A percentile compares a stretch with the other conserved stretches of the same genome.
Evolutionary conservation across 2,888 invertebrate species (phyloP).

Genomic region (Octodonta nipae): DNA sequence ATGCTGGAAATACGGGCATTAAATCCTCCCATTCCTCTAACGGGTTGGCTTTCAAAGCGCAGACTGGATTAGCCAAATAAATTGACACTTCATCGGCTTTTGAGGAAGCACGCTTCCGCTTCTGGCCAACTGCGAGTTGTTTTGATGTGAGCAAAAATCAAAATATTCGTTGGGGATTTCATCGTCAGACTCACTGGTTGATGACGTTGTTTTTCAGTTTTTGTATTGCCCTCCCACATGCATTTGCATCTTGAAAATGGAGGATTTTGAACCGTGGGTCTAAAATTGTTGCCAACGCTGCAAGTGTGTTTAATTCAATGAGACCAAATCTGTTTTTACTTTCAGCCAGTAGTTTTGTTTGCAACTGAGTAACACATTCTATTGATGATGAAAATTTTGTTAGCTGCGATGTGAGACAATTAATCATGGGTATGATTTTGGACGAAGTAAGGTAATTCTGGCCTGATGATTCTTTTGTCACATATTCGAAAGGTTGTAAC

Average conservation of each 20-base stretch:
- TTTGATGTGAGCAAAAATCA: conserved; percentile 6
- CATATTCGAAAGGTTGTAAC: conserved; percentile 5
- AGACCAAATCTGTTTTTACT: conserved; percentile 7
- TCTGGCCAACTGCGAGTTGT: conserved; percentile 5
- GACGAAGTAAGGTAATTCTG: conserved; percentile 1
- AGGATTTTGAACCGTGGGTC: conserved; percentile 5
- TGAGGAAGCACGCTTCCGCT: background rate
- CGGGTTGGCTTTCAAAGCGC: conserved; percentile 4
- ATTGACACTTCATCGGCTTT: conserved; percentile 3
- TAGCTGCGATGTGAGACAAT: conserved; percentile 5
- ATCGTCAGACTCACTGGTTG: conserved; percentile 5
- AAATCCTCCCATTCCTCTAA: conserved; percentile 6
- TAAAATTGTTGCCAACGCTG: conserved; percentile 1
- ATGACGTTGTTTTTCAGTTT: conserved; percentile 3
- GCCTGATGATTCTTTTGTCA: conserved; percentile 5
- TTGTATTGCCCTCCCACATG: conserved; percentile 5
- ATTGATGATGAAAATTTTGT: conserved; percentile 5
- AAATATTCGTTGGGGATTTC: conserved; percentile 4
- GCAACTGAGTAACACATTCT: conserved; percentile 6
- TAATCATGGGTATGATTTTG: conserved; percentile 3
- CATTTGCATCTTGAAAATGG: conserved; percentile 5
- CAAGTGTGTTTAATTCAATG: conserved; percentile 2
- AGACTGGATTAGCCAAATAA: conserved; percentile 4
- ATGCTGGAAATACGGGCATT: conserved; percentile 2
- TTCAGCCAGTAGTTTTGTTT: conserved; percentile 6